Conservation (phyloP, 2,888 invertebrate species). For the Dolichomitus sp. region DNA sequence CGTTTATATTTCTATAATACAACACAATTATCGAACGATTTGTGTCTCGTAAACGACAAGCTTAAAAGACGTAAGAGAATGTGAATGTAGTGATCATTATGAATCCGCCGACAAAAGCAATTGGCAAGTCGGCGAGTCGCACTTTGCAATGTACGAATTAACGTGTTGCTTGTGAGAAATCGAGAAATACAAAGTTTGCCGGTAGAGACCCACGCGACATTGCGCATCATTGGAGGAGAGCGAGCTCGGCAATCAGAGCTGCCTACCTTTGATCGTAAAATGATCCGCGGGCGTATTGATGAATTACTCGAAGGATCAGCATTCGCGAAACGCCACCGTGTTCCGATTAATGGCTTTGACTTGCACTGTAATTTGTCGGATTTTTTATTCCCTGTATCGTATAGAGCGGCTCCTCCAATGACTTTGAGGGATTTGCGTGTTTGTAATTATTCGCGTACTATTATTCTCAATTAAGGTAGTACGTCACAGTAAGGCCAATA, state of each 20-base stretch:
- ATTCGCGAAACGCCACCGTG: conserved; percentile 32
- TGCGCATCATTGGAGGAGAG: background rate
- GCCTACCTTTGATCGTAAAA: conserved; percentile 62
- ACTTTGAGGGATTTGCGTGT: background rate
- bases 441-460: background rate
- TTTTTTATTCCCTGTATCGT: background rate
- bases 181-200: conserved; percentile 19
- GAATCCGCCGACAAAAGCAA: conserved; percentile 48
- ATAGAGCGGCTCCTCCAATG: background rate
- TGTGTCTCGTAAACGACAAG: conserved; percentile 39
- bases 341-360: conserved; percentile 9
- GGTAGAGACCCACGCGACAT: conserved; percentile 4
- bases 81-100: conserved; percentile 34
- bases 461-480: background rate
- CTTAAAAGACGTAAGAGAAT: conserved; percentile 22
- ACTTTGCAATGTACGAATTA: background rate
- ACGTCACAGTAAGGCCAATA: background rate
- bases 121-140: background rate
- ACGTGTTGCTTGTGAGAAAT: background rate
- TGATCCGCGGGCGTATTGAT: conserved; percentile 44
- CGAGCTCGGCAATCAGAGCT: conserved; percentile 26
- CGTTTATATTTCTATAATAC: conserved; percentile 17
- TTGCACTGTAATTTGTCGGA: conserved; percentile 49
- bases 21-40: conserved; percentile 35
- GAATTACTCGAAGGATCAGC: conserved; percentile 24